A percentile compares a stretch with the other conserved stretches of the same genome.
Evolutionary conservation across 2,113 vertebrate species (phyloP).

Genomic region (Morone chrysops): DNA sequence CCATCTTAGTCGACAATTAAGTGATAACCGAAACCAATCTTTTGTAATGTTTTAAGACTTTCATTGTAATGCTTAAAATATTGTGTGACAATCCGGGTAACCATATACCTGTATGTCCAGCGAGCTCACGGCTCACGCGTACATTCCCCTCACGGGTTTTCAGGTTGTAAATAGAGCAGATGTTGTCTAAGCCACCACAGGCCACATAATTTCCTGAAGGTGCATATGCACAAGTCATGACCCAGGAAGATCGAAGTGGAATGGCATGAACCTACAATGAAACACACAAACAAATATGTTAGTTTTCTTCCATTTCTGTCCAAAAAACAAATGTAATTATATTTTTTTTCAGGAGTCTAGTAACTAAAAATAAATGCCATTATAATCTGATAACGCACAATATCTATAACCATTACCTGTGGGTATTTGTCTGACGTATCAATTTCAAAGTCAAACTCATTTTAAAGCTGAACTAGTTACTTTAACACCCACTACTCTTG

Average conservation of each 20-base stretch:
- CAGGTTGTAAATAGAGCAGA: slow-evolving; percentile 99
- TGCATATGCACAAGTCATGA: slow-evolving; percentile 99
- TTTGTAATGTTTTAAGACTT: background rate
- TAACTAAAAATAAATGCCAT: background rate
- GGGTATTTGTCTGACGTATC: background rate
- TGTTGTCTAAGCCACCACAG: slow-evolving; percentile 98
- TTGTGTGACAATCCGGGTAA: background rate
- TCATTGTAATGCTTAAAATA: background rate
- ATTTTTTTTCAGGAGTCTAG: too few species aligned
- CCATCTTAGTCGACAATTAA: background rate
- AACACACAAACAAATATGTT: background rate
- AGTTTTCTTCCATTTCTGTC: background rate
- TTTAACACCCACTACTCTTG: background rate
- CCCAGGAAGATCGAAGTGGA: slow-evolving; percentile 98
- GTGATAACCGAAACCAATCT: background rate
- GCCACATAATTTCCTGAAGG: slow-evolving; percentile 99
- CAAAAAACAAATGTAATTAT: too few species aligned
- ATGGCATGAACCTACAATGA: slow-evolving; percentile 94
- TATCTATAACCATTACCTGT: background rate
- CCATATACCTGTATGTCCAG: slow-evolving; percentile 95
- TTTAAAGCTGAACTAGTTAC: background rate
- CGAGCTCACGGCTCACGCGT: slow-evolving; percentile 97
- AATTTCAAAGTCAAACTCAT: background rate
- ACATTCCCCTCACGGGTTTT: slow-evolving; percentile 99
- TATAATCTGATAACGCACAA: background rate